Evolutionary conservation across 2,888 invertebrate species (phyloP), one percentile per base, ranked within the genome.

Genomic region (Ellobium chinense): DNA sequence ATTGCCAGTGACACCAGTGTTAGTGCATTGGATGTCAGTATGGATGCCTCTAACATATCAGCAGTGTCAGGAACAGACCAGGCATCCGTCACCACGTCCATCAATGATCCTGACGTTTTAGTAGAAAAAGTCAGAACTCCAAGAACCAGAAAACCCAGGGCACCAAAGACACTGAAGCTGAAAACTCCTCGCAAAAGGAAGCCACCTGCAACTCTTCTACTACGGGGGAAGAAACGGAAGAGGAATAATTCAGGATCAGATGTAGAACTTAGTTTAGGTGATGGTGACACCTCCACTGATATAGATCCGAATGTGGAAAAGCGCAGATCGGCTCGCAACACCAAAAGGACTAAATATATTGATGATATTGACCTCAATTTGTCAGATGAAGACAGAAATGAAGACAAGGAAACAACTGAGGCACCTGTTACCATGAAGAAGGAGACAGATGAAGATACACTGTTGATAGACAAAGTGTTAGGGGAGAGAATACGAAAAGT

Each of bases 381-480:
- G 74, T 92, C 91, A 0, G 92, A 92, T 39, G 91, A 92, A 24
- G 90, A 91, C 27, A 86, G 85, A 27, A 88, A 88, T 31, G 89
- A 88, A 29, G 81, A 84, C 0, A 87, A 85, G 4, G 84, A 73
- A 14, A 73, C 68, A 5, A 39, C 75, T 24, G 85, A 85, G 14
- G 87, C 82, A 0, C 83, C 84, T 21, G 83, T 84, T 62, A 69
- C 84, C n/a, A 84, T 87, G 85, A 87, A 85, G 77, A 84, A 89
- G 60, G 89, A 90, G 5, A 83, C 86, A 18, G 91, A 91, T 27
- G 92, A 92, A 80, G 92, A 92, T 82, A 86, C 87, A 46, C 31
- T 87, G 27, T 86, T 93, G 54, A 92, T 93, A 1, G 93, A 93
- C 69, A 93, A 93, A 85, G 91, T 93, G 62, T 85, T 93, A 21